Evolutionary conservation across 2,797 vertebrate species (phyloP).

Genomic region (Lagodon rhomboides): DNA sequence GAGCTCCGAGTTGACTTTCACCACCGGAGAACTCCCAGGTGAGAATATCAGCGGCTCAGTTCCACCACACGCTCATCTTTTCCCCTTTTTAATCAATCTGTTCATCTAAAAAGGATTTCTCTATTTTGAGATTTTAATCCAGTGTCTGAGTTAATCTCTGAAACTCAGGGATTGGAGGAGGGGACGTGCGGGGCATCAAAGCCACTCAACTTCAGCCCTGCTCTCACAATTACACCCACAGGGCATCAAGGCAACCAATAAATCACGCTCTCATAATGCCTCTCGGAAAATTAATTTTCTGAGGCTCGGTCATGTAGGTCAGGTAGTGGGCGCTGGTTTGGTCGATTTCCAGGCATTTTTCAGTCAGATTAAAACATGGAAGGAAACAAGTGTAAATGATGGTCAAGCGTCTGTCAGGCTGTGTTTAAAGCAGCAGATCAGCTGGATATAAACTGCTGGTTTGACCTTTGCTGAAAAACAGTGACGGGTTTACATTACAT

Average conservation of each 20-base stretch:
- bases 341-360: conserved; percentile 61
- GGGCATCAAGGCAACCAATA: conserved; percentile 72
- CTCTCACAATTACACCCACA: conserved; percentile 76
- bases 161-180: conserved; percentile 79
- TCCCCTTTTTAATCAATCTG: conserved; percentile 81
- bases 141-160: conserved; percentile 84
- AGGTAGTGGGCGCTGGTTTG: conserved; percentile 57
- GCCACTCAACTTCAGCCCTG: conserved; percentile 75
- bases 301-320: conserved; percentile 77
- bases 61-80: conserved; percentile 64
- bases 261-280: conserved; percentile 79
- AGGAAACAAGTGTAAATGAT: conserved; percentile 38
- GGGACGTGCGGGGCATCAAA: conserved; percentile 69
- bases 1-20: conserved; percentile 15
- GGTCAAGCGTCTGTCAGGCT: conserved; percentile 36
- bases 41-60: conserved; percentile 60
- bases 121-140: conserved; percentile 88
- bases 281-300: conserved; percentile 85
- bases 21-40: conserved; percentile 51
- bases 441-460: conserved; percentile 6
- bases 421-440: conserved; percentile 31
- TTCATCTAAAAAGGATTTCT: conserved; percentile 86
- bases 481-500: neutral
- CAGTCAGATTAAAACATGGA: conserved; percentile 51
- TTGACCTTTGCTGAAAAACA: conserved; percentile 16